Conservation (phyloP, 2,113 vertebrate genomes). For the Callithrix jacchus region DNA sequence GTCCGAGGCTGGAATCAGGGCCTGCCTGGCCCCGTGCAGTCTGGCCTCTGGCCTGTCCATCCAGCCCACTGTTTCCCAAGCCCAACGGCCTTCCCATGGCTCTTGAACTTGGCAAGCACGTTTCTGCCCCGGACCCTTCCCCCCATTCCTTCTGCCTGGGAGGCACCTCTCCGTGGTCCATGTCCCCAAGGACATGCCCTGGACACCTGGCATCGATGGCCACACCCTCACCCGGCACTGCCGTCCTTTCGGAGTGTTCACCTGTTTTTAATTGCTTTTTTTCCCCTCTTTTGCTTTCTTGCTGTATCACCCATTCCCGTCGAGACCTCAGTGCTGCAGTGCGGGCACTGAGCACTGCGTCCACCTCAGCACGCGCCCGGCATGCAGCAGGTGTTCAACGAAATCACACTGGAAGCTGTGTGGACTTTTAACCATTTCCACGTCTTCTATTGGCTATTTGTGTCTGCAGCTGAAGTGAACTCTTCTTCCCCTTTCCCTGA, state of each 20-base stretch:
- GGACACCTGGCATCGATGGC: accelerated
- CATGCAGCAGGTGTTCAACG: accelerated
- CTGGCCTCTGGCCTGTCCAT: no score
- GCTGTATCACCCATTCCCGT: accelerated
- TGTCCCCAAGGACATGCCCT: no score
- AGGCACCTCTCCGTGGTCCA: accelerated
- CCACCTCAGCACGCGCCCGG: accelerated
- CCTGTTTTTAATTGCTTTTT: not conserved
- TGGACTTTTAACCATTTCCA: not conserved
- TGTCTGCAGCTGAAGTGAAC: no score
- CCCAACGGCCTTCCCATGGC: accelerated
- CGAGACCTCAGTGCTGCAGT: accelerated
- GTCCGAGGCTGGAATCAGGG: accelerated
- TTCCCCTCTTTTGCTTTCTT: no score
- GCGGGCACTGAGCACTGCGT: accelerated
- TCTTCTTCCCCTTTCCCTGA: not conserved
- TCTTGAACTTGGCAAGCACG: not conserved
- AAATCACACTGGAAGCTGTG: no score
- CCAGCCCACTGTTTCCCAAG: not conserved
- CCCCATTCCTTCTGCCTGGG: no score
- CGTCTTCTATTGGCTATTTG: not conserved
- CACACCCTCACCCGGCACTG: not conserved
- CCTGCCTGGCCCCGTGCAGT: accelerated
- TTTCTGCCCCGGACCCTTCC: not conserved
- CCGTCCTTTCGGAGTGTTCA: accelerated